Base-by-base conservation (phyloP, 2,888 invertebrate species). In the Callosobruchus maculatus region DNA sequence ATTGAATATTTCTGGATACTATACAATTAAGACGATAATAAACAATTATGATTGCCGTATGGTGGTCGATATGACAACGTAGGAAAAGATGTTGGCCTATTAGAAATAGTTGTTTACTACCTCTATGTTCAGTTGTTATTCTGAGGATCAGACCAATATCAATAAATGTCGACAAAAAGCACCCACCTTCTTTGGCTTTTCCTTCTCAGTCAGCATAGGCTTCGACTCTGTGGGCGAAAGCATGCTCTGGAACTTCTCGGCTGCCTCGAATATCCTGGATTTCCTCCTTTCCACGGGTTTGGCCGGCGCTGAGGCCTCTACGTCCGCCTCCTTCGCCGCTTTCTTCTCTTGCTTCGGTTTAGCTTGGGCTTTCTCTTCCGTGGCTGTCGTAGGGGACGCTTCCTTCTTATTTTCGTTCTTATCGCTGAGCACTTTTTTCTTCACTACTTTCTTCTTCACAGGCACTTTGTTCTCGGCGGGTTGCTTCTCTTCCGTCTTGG, bases 101-200 rank as follows among this genome's bases (percentile, higher is more conserved):
- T n/a, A n/a, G n/a, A n/a, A n/a, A n/a, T n/a, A n/a, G n/a, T n/a
- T n/a, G n/a, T n/a, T n/a, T n/a, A n/a, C n/a, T n/a, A n/a, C n/a
- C n/a, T n/a, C n/a, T n/a, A n/a, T n/a, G n/a, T n/a, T n/a, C n/a
- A n/a, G n/a, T n/a, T n/a, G n/a, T n/a, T n/a, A n/a, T n/a, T n/a
- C n/a, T n/a, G n/a, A n/a, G n/a, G n/a, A n/a, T n/a, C n/a, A n/a
- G n/a, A n/a, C n/a, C n/a, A 7, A 26, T 26, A 26, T 26, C 26
- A n/a, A n/a, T 26, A 7, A 26, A 26, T 26, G 2, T 7, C 26
- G 26, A 26, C 7, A 26, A 4, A 26, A 26, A 26, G 2, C 2
- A 13, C 49, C 1, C 49, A 49, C 89, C 86, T 95, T 96, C 86
- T 94, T 95, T 66, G 93, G 93, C 84, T 94, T 94, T 71, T 88